A percentile compares a stretch with the other conserved stretches of the same genome.
These are phyloP conservation scores for Hemibagrus wyckioides DNA, from an alignment of 2,113 vertebrate species.

Conservation along the genomic window DNA sequence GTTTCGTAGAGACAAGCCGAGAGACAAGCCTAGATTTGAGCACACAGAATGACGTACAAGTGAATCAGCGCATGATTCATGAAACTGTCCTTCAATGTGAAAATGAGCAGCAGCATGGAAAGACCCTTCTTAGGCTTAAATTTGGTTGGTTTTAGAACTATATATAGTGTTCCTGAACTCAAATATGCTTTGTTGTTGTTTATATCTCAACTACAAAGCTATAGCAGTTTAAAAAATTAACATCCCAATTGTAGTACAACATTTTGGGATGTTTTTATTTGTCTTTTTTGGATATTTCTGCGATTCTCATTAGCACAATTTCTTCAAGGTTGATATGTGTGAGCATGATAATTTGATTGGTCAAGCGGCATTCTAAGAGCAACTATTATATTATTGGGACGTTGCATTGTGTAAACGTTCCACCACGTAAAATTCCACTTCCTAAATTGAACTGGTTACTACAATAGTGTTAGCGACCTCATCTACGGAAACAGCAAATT, in stretches of 20 bases:
- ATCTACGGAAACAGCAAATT: background rate
- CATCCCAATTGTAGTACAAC: background rate
- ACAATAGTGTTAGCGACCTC: background rate
- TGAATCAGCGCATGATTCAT: constrained; percentile 9
- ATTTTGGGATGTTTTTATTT: background rate
- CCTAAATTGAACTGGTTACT: background rate
- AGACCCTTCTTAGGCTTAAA: background rate
- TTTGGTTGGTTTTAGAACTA: background rate
- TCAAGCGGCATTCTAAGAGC: background rate
- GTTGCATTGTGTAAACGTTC: background rate
- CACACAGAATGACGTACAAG: background rate
- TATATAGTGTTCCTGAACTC: background rate
- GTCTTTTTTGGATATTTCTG: background rate
- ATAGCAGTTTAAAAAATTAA: background rate
- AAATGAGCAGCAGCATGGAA: background rate
- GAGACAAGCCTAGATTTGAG: background rate
- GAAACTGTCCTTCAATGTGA: background rate
- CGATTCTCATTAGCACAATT: background rate
- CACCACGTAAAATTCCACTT: background rate
- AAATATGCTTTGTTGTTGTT: too few relatives aligned
- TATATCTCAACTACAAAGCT: background rate
- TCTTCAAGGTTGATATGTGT: background rate
- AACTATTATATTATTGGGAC: background rate
- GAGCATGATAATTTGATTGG: background rate
- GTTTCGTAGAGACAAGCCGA: background rate